A percentile compares a stretch with the other conserved stretches of the same genome.
These are phyloP conservation scores for Drymonia ruficornis DNA, from an alignment of 2,888 invertebrate species.

Conservation along the genomic window DNA sequence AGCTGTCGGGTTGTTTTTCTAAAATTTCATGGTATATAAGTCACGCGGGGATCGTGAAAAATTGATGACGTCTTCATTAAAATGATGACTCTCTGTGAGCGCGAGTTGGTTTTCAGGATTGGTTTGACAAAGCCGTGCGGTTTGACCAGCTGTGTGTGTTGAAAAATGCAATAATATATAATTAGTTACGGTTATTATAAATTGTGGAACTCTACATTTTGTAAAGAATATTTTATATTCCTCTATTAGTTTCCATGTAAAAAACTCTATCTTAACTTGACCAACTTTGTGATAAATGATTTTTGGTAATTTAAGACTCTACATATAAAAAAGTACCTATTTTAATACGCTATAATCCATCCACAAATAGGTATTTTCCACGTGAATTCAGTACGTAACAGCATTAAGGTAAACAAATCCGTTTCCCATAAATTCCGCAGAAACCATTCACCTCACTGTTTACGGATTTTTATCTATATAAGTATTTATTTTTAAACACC, in stretches of 20 bases:
- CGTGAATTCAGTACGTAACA: conserved; percentile 2
- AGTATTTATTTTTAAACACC: conserved; percentile 53
- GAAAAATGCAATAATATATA: not conserved
- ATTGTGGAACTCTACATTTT: not conserved
- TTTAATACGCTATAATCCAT: not conserved
- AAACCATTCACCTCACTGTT: conserved; percentile 61
- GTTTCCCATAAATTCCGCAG: conserved; percentile 41
- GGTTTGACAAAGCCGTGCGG: conserved; percentile 44
- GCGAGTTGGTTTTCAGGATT: conserved; percentile 30
- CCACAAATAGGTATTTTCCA: not conserved
- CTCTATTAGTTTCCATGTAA: too few relatives aligned
- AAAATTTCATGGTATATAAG: conserved; percentile 82
- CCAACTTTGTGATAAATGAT: too few relatives aligned
- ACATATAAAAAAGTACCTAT: not conserved
- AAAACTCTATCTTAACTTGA: too few relatives aligned
- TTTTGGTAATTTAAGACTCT: too few relatives aligned
- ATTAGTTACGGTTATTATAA: conserved; percentile 9
- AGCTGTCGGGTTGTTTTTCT: conserved; percentile 70
- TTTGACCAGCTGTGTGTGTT: conserved; percentile 9
- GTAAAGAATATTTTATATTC: too few relatives aligned
- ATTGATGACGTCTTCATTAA: conserved; percentile 76
- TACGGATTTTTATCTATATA: conserved; percentile 57
- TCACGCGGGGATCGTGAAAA: conserved; percentile 72
- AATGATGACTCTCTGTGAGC: conserved; percentile 24
- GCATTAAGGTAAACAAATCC: conserved; percentile 34